phyloP scores from a whole-genome alignment of 2,888 invertebrate genomes.

The Antheraea assamensis region DNA sequence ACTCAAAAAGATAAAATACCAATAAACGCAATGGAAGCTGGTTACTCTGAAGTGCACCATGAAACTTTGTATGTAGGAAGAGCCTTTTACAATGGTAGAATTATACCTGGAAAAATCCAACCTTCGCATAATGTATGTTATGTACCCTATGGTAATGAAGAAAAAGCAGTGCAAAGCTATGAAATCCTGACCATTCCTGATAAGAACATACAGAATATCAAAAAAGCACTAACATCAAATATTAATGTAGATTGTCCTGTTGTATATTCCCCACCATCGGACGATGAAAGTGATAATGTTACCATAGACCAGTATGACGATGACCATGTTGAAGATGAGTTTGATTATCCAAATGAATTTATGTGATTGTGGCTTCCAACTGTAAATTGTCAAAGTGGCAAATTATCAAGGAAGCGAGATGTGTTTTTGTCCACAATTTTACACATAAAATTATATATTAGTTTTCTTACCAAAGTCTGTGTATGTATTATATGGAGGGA shows the following conservation, averaged over 20 bases:
- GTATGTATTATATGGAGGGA: not conserved
- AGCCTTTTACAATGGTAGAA: constrained; percentile 85
- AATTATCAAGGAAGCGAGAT: not conserved
- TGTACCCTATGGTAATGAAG: constrained; percentile 78
- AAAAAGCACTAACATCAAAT: not conserved
- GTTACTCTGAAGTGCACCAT: constrained; percentile 71
- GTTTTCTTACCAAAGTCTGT: not conserved
- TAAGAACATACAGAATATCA: constrained; percentile 22
- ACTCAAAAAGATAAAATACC: constrained; percentile 83
- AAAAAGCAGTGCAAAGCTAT: constrained; percentile 42
- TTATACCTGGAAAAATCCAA: constrained; percentile 90
- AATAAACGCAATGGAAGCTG: constrained; percentile 85
- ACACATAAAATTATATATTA: not conserved
- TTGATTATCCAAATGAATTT: constrained; percentile 22
- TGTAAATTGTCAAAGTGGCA: not conserved
- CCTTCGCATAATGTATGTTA: constrained; percentile 87
- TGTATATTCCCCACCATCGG: not conserved
- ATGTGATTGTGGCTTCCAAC: not conserved
- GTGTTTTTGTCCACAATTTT: not conserved
- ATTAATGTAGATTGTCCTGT: not conserved
- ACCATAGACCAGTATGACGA: constrained; percentile 25
- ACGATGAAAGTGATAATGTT: constrained; percentile 29
- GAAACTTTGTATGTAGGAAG: constrained; percentile 85
- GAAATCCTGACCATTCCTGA: constrained; percentile 53
- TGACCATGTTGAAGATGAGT: constrained; percentile 9